Base-by-base conservation (phyloP, 2,113 vertebrate species). In the Centropus unirufus region DNA sequence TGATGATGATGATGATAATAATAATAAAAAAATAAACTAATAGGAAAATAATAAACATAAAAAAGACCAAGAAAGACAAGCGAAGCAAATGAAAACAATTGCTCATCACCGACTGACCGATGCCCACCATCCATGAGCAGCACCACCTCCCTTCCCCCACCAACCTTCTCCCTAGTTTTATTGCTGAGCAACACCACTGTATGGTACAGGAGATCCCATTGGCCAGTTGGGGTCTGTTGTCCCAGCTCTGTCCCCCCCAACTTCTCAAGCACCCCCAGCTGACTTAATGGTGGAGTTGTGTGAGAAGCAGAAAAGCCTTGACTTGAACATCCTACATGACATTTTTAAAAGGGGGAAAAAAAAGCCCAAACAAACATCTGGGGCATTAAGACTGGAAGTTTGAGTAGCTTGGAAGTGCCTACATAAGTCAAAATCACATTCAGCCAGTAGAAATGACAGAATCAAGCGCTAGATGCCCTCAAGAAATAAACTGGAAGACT, bases 401-500 rank as follows among this genome's bases (percentile, higher is more conserved):
- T 72, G 54, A 63, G 27, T 54, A 70, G 27, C 18, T 21, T 40
- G 13, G 79, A 90, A 90, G 27, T 58, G 8, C 20, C 46, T 74
- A 40, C 18, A 21, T 54, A 73, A 74, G 5, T 70, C 20, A 92
- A 91, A 87, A 78, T 44, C 26, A 67, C 42, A 74, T 20, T 62
- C 42, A 84, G 27, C 16, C 42, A 70, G 30, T 24, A 74, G 26
- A 74, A 90, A 67, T 1, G 2, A 67, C 20, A 78, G 34, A 34
- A 75, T 85, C 29, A 68, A 59, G 78, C 22, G 49, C 18, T 66
- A 36, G 21, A 47, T 42, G 23, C 1, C 14, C 49, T 52, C 39
- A 57, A 91, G 85, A 75, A 85, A 82, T 32, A 54, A 70, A 84
- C 70, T 9, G 63, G 6, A 58, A 74, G 81, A 75, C 12, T 75